These are phyloP conservation scores for Mus pahari DNA, from an alignment of 2,113 vertebrate genomes.

Conservation along the genomic window DNA sequence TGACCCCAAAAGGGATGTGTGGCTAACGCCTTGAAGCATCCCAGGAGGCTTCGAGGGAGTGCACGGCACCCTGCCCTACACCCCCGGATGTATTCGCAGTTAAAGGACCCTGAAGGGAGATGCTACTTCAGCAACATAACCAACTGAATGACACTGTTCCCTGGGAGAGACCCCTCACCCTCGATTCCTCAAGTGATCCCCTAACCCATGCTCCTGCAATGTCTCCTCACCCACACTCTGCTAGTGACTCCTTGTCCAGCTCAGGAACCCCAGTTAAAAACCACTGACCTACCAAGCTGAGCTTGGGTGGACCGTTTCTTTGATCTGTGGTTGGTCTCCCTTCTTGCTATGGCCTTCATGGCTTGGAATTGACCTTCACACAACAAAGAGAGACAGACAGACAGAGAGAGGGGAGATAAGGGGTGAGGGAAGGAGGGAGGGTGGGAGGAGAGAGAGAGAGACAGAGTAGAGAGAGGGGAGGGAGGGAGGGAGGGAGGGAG, in stretches of 20 bases:
- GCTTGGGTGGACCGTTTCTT: not conserved
- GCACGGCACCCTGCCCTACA: not conserved
- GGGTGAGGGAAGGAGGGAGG: accelerated
- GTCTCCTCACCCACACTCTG: not conserved
- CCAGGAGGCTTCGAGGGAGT: not conserved
- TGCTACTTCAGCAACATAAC: not conserved
- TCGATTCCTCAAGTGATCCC: not conserved
- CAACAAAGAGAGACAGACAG: not conserved
- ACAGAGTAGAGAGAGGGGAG: too few species aligned
- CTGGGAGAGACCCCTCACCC: not conserved
- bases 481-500: too few species aligned
- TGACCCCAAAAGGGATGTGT: not conserved
- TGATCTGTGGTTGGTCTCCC: not conserved
- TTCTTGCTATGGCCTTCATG: not conserved
- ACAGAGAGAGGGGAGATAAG: not conserved
- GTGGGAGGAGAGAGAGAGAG: too few species aligned
- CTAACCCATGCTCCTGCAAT: not conserved
- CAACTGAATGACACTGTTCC: not conserved
- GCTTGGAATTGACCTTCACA: not conserved
- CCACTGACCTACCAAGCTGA: not conserved
- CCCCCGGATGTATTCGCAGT: not conserved
- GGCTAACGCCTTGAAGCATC: not conserved
- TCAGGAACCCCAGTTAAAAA: not conserved
- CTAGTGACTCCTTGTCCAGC: not conserved
- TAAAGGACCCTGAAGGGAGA: not conserved